Conservation (phyloP, 2,113 vertebrate genomes). For the Scortum barcoo region DNA sequence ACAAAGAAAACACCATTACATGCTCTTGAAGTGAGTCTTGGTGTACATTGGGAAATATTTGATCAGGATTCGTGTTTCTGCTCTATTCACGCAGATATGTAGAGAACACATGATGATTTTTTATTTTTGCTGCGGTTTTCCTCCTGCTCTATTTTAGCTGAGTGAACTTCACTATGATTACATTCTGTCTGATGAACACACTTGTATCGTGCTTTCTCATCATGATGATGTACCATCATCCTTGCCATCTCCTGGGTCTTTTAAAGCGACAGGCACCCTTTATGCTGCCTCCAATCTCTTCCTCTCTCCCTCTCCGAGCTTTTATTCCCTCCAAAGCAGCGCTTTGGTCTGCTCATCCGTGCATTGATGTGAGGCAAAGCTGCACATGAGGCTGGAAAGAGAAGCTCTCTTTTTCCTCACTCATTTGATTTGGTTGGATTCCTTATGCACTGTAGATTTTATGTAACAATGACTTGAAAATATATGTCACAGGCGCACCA, state of each 20-base stretch:
- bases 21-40: not conserved
- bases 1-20: not conserved
- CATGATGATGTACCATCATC: conserved; percentile 27
- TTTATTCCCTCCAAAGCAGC: conserved; percentile 60
- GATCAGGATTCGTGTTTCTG: not conserved
- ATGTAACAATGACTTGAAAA: conserved; percentile 66
- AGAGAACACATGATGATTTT: not conserved
- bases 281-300: conserved; percentile 41
- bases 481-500: conserved; percentile 61
- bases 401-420: conserved; percentile 27
- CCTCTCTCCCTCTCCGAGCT: conserved; percentile 34
- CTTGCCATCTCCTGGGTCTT: conserved; percentile 11
- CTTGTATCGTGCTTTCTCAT: conserved; percentile 2
- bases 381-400: conserved; percentile 46
- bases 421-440: conserved; percentile 44
- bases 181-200: conserved; percentile 15
- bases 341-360: conserved; percentile 48
- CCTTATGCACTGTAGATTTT: conserved; percentile 57
- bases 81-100: not conserved
- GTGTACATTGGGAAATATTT: not conserved
- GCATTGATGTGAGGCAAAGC: conserved; percentile 49
- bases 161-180: conserved; percentile 15
- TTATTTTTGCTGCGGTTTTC: not conserved
- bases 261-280: conserved; percentile 75
- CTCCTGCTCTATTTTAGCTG: conserved; percentile 24